Base-by-base conservation (phyloP, 35 echinoderm and acorn worm species). In the Acanthaster planci region DNA sequence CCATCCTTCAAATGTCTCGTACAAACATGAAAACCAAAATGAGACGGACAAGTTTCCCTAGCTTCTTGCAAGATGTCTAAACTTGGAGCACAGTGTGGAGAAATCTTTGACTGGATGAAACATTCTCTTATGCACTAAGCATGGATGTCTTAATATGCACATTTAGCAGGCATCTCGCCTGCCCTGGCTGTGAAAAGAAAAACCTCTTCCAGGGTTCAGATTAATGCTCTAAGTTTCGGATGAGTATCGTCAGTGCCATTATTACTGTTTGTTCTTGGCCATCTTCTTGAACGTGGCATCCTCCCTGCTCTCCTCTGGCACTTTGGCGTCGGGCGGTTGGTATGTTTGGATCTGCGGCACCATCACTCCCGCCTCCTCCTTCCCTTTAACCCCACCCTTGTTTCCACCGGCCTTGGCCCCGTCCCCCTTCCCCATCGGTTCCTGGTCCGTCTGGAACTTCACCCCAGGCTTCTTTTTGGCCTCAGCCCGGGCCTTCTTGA, bases 201-300 rank as follows among this genome's bases (percentile, higher is more conserved):
- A n/a, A n/a, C n/a, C n/a, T n/a, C n/a, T n/a, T n/a, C n/a, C n/a
- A n/a, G n/a, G n/a, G n/a, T n/a, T n/a, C n/a, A n/a, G n/a, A n/a
- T n/a, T n/a, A n/a, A n/a, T n/a, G n/a, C n/a, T n/a, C n/a, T n/a
- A n/a, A n/a, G n/a, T n/a, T n/a, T n/a, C n/a, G n/a, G n/a, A n/a
- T n/a, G n/a, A n/a, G n/a, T n/a, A n/a, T n/a, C 42, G 12, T 47
- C 4, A 47, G 4, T 47, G 42, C 30, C 30, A 8, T 37, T 84
- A 84, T 90, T 87, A 97, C 94, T 86, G 82, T 87, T 93, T 97
- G 50, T 97, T 97, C 37, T 90, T 88, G 67, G 35, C 83, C 90
- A 97, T 92, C 53, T 90, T 97, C 83, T 90, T 97, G 76, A 97
- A 92, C 17, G 86, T 90, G 29, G 38, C 80, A 50, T 92, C 76